Evolutionary conservation across 1,140 invertebrate genomes (phyloP).

Genomic region (Drosophila sp.): DNA sequence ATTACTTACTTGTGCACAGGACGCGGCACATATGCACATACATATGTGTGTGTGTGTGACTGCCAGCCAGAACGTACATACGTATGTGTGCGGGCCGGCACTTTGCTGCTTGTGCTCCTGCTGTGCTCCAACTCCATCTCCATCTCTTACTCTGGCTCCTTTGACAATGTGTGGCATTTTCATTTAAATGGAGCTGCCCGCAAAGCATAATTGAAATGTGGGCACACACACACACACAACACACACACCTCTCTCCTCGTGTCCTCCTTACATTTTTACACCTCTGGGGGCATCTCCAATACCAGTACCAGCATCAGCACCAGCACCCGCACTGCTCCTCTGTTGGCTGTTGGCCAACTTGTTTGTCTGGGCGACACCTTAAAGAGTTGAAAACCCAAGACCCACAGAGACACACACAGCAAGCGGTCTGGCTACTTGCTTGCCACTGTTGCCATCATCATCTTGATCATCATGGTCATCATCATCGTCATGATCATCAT

Average conservation of each 20-base stretch:
- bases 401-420: constrained; percentile 52
- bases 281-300: neutral
- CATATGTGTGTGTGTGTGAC: constrained; percentile 5
- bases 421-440: constrained; percentile 65
- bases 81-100: constrained; percentile 20
- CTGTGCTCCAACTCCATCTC: constrained; percentile 5
- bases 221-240: constrained; percentile 15
- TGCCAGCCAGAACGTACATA: too few species aligned
- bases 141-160: neutral
- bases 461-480: constrained; percentile 34
- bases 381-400: constrained; percentile 60
- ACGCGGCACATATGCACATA: constrained; percentile 39
- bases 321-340: neutral
- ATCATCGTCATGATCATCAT: constrained; percentile 38
- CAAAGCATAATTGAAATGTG: constrained; percentile 78
- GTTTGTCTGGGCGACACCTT: constrained; percentile 79
- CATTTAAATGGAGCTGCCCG: constrained; percentile 74
- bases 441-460: constrained; percentile 22
- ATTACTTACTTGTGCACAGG: constrained; percentile 59
- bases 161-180: constrained; percentile 78
- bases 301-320: too few species aligned
- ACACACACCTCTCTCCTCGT: neutral
- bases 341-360: constrained; percentile 37
- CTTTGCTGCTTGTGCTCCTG: constrained; percentile 32
- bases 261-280: constrained; percentile 2